Evolutionary conservation across 2,797 vertebrate genomes (phyloP).

Genomic region (Linurgus olivaceus): DNA sequence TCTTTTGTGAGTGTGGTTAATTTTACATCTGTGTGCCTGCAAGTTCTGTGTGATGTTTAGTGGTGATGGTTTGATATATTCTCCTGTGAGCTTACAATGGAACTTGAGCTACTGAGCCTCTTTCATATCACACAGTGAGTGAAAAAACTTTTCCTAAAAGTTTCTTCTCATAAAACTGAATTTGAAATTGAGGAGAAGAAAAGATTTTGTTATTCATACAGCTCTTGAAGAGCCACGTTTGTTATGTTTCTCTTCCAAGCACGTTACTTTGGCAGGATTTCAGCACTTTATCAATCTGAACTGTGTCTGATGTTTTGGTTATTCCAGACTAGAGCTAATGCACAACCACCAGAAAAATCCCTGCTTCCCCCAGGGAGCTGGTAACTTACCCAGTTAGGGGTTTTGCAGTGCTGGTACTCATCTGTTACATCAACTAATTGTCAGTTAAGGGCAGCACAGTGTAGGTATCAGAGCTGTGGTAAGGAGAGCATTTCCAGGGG

Average conservation of each 20-base stretch:
- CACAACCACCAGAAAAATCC: background rate
- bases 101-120: background rate
- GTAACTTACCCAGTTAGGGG: background rate
- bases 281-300: background rate
- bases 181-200: background rate
- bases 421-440: background rate
- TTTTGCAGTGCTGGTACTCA: background rate
- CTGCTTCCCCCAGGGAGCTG: accelerated
- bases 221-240: background rate
- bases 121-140: background rate
- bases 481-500: background rate
- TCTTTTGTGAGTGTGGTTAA: background rate
- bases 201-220: background rate
- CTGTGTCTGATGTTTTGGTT: background rate
- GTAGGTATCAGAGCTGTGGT: background rate
- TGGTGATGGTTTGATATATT: background rate
- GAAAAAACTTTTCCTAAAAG: background rate
- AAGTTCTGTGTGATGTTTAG: background rate
- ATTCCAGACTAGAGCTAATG: background rate
- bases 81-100: background rate
- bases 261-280: background rate
- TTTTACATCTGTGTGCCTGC: background rate
- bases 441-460: background rate
- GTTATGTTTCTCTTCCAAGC: background rate
- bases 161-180: background rate